Evolutionary conservation across 2,888 invertebrate species (phyloP), one percentile per base, ranked within the genome.

Genomic region (Drosophila merina): DNA sequence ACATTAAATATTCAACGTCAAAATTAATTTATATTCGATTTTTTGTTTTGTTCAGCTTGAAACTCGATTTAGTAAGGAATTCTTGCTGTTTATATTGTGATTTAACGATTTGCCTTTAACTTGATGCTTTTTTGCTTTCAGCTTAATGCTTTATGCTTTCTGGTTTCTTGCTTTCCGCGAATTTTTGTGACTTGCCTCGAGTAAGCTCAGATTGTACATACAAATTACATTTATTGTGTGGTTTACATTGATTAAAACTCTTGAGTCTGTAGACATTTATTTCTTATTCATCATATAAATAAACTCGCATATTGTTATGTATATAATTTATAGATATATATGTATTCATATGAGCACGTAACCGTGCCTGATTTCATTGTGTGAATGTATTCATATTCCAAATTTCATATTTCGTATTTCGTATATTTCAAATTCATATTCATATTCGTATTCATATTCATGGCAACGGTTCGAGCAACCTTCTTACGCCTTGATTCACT

Each of bases 121-220:
- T 59, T 51, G 33, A 45, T 28, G 25, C 14, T 44, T 58, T 25
- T 9, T 40, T 4, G 5, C 6, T 28, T 28, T 28, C 28, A 28
- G 28, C 28, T 28, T 28, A 1, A 8, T 33, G 30, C 47, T 55
- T 55, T 28, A 3, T 28, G 28, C 28, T 28, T 28, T 28, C 6
- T 40, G 12, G 38, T 38, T 38, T 33, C 10, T n/a, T n/a, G 38
- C 38, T n/a, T 38, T 38, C n/a, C n/a, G 38, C 38, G 10, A 5
- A 38, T 48, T 28, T 44, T 28, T 44, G 20, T 30, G 48, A 49
- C 26, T 42, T 52, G 47, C 69, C 51, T 62, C 60, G 70, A 69
- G 60, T 70, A 70, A 84, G 79, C 79, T 80, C 84, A 76, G 81
- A 80, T 78, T 84, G 78, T 78, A 76, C 78, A 70, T 56, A 56